Evolutionary conservation across 2,888 invertebrate genomes (phyloP).

Genomic region (Anorthoa munda): DNA sequence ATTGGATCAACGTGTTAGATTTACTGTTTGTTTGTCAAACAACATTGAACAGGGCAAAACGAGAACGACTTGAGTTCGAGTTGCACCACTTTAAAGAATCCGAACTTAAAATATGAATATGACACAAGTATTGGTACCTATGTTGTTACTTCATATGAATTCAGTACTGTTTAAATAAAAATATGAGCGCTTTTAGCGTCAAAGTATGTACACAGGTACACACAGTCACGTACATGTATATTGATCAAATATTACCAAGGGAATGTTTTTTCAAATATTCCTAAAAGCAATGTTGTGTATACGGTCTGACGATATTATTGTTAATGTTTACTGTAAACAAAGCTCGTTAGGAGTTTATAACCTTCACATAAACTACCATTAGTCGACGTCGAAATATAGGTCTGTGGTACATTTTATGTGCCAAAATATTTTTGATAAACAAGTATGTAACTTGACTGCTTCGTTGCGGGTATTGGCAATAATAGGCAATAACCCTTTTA

Average conservation of each 20-base stretch:
- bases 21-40: conserved; percentile 22
- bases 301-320: conserved; percentile 50
- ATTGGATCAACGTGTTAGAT: conserved; percentile 10
- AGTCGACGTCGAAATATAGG: conserved; percentile 24
- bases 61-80: conserved; percentile 7
- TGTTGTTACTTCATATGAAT: conserved; percentile 7
- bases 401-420: conserved; percentile 28
- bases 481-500: conserved; percentile 17
- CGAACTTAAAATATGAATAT: neutral
- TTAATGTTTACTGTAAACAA: conserved; percentile 58
- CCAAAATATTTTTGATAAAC: conserved; percentile 46
- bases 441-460: conserved; percentile 6
- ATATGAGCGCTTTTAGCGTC: conserved; percentile 26
- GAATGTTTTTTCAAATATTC: conserved; percentile 50
- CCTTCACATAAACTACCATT: conserved; percentile 55
- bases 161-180: conserved; percentile 25
- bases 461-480: conserved; percentile 29
- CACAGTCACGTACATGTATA: conserved; percentile 27
- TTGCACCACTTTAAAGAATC: conserved; percentile 11
- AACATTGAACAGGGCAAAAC: conserved; percentile 3
- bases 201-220: conserved; percentile 12
- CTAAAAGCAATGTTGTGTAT: conserved; percentile 54
- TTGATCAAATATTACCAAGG: conserved; percentile 51
- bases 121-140: neutral
- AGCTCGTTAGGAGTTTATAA: conserved; percentile 59